phyloP scores from a whole-genome alignment of 1,140 invertebrate genomes.

The Phymastichus coffea region DNA sequence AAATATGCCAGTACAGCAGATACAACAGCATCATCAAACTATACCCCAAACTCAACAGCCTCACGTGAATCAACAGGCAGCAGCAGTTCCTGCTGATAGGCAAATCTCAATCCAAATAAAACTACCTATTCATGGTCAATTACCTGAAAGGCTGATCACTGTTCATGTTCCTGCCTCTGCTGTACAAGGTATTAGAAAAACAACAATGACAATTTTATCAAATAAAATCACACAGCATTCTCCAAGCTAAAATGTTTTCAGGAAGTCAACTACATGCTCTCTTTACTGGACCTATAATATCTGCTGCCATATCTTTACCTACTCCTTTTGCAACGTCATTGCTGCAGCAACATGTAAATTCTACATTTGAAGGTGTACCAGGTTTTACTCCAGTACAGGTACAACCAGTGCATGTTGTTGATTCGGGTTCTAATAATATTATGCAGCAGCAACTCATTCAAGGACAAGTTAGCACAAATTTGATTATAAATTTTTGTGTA shows the following conservation, averaged over 20 bases:
- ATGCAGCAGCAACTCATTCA: slow-evolving; percentile 40
- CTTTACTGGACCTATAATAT: slow-evolving; percentile 80
- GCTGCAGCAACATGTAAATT: slow-evolving; percentile 84
- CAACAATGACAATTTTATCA: neutral
- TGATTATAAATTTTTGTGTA: neutral
- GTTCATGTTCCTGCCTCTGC: slow-evolving; percentile 84
- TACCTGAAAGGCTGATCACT: slow-evolving; percentile 70
- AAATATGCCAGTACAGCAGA: slow-evolving; percentile 30
- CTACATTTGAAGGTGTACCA: slow-evolving; percentile 65
- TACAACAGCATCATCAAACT: slow-evolving; percentile 36
- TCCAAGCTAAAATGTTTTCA: slow-evolving; percentile 34
- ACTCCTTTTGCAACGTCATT: slow-evolving; percentile 73
- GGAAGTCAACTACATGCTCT: slow-evolving; percentile 66
- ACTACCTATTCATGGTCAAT: slow-evolving; percentile 70
- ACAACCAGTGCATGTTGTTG: slow-evolving; percentile 44
- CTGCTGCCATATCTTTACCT: slow-evolving; percentile 81
- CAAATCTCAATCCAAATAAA: slow-evolving; percentile 67
- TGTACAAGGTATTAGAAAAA: slow-evolving; percentile 61
- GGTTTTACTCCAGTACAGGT: slow-evolving; percentile 50
- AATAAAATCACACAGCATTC: neutral
- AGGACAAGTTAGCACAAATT: slow-evolving; percentile 38
- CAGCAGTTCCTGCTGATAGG: slow-evolving; percentile 45
- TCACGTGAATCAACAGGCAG: slow-evolving; percentile 41
- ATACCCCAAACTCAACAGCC: slow-evolving; percentile 37
- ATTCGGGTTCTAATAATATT: slow-evolving; percentile 40